Conservation (phyloP, 2,888 invertebrate genomes). For the Leptopilina drosophilae region DNA sequence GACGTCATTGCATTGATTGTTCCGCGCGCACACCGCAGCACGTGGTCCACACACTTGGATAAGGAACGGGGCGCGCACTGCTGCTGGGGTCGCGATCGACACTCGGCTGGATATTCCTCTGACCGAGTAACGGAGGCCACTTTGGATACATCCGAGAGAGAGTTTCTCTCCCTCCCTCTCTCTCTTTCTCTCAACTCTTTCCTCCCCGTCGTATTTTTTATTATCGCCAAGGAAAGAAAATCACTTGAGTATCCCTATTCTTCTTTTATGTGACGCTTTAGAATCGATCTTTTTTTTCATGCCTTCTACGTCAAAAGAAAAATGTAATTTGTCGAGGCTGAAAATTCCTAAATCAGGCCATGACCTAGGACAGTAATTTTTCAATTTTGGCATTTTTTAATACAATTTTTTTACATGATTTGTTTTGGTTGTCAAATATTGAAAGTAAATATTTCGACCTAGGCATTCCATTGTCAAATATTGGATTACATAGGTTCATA, state of each 20-base stretch:
- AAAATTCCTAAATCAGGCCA: conserved; percentile 27
- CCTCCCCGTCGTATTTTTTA: conserved; percentile 22
- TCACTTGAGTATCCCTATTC: conserved; percentile 36
- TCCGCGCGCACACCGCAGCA: conserved; percentile 79
- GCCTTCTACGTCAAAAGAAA: conserved; percentile 28
- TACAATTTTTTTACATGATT: not conserved
- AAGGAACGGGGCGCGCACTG: conserved; percentile 43
- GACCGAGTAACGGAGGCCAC: conserved; percentile 40
- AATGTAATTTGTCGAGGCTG: not conserved
- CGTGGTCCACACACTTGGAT: conserved; percentile 68
- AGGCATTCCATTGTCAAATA: no score
- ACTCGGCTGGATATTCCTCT: conserved; percentile 42
- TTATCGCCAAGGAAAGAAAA: conserved; percentile 15
- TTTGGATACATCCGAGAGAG: conserved; percentile 17
- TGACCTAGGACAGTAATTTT: conserved; percentile 27
- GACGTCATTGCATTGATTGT: conserved; percentile 88
- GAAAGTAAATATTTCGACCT: not conserved
- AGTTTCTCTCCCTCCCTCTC: not conserved
- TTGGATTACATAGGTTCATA: no score
- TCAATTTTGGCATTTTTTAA: not conserved
- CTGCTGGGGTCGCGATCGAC: conserved; percentile 46
- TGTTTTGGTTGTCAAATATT: no score
- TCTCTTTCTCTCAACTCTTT: not conserved
- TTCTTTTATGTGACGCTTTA: conserved; percentile 16
- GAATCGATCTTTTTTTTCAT: conserved; percentile 18